Conservation (phyloP, 2,888 invertebrate species). For the Eubasilissa splendida region DNA sequence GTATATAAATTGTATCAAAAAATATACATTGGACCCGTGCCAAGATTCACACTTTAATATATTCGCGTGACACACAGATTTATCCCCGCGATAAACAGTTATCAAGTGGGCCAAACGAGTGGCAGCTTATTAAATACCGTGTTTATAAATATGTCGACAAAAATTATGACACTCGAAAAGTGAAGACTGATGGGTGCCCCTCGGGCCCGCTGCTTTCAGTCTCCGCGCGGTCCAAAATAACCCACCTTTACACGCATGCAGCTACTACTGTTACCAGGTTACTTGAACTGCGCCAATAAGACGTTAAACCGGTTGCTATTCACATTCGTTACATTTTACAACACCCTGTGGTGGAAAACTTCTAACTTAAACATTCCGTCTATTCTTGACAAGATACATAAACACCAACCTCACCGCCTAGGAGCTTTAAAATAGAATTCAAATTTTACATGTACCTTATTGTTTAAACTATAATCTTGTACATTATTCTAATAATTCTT, state of each 20-base stretch:
- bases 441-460: too few species aligned
- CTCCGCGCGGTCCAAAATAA: constrained; percentile 36
- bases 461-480: too few species aligned
- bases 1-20: constrained; percentile 54
- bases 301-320: constrained; percentile 23
- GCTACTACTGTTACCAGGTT: constrained; percentile 30
- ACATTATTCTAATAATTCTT: too few species aligned
- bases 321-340: constrained; percentile 33
- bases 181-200: constrained; percentile 50
- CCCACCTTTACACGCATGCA: not conserved
- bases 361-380: not conserved
- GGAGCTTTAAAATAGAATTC: not conserved
- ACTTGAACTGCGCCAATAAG: constrained; percentile 39
- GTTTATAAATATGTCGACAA: constrained; percentile 51
- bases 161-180: constrained; percentile 55
- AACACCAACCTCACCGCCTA: not conserved
- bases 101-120: constrained; percentile 49
- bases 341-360: not conserved
- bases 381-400: constrained; percentile 24
- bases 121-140: constrained; percentile 50
- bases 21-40: constrained; percentile 53
- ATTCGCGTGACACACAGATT: constrained; percentile 58
- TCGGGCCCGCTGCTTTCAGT: not conserved
- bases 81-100: constrained; percentile 55
- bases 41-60: constrained; percentile 57